phyloP scores from a whole-genome alignment of 2,888 invertebrate genomes.

The Linyphia triangularis region DNA sequence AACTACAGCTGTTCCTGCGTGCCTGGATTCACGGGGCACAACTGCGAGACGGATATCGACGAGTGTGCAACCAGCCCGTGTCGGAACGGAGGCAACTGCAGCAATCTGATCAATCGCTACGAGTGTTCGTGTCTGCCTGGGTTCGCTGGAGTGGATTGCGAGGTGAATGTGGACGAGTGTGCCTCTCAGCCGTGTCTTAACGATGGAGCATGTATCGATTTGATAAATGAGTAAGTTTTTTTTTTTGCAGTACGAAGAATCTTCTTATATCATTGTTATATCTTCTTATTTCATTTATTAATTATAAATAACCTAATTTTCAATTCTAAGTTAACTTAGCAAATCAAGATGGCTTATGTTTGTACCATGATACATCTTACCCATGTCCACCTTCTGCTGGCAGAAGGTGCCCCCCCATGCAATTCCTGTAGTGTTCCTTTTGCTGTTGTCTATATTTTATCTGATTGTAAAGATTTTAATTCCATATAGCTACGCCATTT shows the following conservation, averaged over 20 bases:
- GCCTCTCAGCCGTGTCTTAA: slow-evolving; percentile 83
- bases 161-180: slow-evolving; percentile 79
- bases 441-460: no score
- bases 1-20: slow-evolving; percentile 89
- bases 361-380: no score
- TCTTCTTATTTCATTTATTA: background rate
- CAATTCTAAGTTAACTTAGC: no score
- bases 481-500: no score
- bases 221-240: slow-evolving; percentile 73
- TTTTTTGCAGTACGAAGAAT: background rate
- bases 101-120: slow-evolving; percentile 95
- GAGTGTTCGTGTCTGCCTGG: slow-evolving; percentile 92
- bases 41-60: slow-evolving; percentile 93
- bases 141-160: slow-evolving; percentile 82
- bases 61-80: slow-evolving; percentile 93
- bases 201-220: slow-evolving; percentile 90
- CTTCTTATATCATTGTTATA: background rate
- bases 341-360: no score
- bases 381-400: no score
- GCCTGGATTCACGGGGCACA: slow-evolving; percentile 90
- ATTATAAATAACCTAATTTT: background rate
- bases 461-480: no score
- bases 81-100: slow-evolving; percentile 93
- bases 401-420: no score
- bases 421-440: no score